These are phyloP conservation scores for Poeciliopsis infans DNA, from an alignment of 2,797 vertebrate species.

Conservation along the genomic window DNA sequence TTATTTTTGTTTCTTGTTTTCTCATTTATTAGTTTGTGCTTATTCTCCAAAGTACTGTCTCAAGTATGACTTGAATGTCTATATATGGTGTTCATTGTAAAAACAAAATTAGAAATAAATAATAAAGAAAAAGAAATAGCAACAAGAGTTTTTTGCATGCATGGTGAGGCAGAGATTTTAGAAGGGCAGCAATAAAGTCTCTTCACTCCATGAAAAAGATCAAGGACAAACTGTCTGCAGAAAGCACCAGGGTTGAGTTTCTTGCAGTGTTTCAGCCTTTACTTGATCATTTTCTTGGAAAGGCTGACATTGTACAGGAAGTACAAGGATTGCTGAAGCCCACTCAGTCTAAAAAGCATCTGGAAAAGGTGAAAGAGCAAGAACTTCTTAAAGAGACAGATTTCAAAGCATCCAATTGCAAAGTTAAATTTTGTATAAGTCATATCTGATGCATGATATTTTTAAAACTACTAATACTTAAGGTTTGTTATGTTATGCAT, in stretches of 20 bases:
- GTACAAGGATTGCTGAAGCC: not conserved
- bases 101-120: no score
- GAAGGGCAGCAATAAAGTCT: not conserved
- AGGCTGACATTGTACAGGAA: not conserved
- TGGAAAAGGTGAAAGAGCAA: not conserved
- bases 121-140: not conserved
- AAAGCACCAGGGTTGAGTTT: not conserved
- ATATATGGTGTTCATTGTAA: no score
- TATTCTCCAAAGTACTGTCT: no score
- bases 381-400: no score
- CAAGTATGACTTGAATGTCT: no score
- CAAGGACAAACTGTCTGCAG: not conserved
- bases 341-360: not conserved
- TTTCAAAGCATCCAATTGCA: no score
- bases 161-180: not conserved
- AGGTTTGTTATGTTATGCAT: not conserved
- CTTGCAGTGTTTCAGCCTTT: not conserved
- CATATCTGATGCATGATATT: no score
- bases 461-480: no score
- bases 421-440: no score
- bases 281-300: not conserved
- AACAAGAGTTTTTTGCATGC: not conserved
- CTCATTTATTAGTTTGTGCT: no score
- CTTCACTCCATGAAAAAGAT: not conserved
- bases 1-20: no score